A percentile compares a stretch with the other conserved stretches of the same genome.
Conservation (phyloP, 2,113 vertebrate species). For the Echinops telfairi region DNA sequence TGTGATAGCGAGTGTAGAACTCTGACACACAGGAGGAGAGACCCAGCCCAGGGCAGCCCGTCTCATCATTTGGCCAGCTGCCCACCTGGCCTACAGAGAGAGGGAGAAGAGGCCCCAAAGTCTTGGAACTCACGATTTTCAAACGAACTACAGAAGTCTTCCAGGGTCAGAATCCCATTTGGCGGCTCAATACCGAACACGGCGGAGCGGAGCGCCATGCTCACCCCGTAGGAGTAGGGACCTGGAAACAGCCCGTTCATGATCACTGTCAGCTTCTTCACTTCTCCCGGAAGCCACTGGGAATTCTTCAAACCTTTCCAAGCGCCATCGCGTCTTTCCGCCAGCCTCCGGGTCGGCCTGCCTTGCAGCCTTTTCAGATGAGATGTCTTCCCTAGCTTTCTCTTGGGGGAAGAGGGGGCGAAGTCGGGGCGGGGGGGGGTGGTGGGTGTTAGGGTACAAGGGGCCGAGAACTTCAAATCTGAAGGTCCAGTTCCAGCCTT, state of each 20-base stretch:
- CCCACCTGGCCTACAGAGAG: rapidly evolving
- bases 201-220: too few species aligned
- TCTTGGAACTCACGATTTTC: background rate
- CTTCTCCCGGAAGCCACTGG: background rate
- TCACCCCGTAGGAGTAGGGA: rapidly evolving
- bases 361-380: background rate
- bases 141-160: background rate
- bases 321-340: too few species aligned
- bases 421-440: background rate
- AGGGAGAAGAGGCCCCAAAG: background rate
- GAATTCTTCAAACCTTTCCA: background rate
- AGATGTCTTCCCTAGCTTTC: background rate
- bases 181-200: background rate
- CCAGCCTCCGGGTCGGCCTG: background rate
- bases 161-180: too few species aligned
- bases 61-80: background rate
- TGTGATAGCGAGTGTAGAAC: background rate
- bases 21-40: too few species aligned
- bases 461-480: too few species aligned
- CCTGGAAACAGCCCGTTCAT: rapidly evolving
- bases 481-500: background rate
- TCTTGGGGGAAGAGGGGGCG: background rate
- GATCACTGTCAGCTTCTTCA: background rate
- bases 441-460: background rate
- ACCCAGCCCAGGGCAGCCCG: background rate